Base-by-base conservation (phyloP, 2,797 vertebrate genomes). In the Lepus townsendii region DNA sequence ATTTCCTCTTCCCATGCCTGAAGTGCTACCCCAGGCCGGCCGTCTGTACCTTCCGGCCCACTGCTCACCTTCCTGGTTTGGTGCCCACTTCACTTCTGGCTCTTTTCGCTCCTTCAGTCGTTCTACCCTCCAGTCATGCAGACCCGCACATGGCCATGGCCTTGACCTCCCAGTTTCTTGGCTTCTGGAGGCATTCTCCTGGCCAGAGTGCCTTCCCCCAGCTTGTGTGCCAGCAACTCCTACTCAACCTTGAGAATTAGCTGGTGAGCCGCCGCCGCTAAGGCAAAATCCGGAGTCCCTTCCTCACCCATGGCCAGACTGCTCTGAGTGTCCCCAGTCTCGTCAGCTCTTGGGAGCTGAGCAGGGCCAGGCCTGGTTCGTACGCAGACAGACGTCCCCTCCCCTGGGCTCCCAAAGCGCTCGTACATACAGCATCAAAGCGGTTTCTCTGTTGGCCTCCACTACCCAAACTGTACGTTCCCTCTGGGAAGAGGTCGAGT, bases 11-110 rank as follows among this genome's bases (percentile, higher is more conserved):
- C 4, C 30, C 11, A 2, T 7, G 57, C 5, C 27, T 22, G 2
- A 47, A 20, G 24, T 6, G 0, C n/a, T 19, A 0, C 38, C 7
- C 3, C 4, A 17, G 13, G 22, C 69, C 10, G 11, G 71, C 35
- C 66, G 8, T 3, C 30, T 35, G 5, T 0, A 1, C 26, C 69
- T 50, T 83, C n/a, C 62, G 27, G 52, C 30, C 54, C 50, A 52
- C 77, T 60, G 13, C 16, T 11, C 20, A 26, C 1, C 7, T 7
- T 5, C 19, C 2, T 72, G 20, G 26, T 47, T 24, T 24, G 47
- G n/a, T 24, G 0, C 35, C 77, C 0, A 5, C 52, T 12, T 66
- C 4, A 1, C 60, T 38, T 35, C n/a, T 24, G 50, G 30, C 62
- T 76, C n/a, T 0, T 5, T 27, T 9, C 22, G 22, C 35, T 32